These are phyloP conservation scores for Araneus ventricosus DNA, from an alignment of 1,140 invertebrate species.

Conservation along the genomic window DNA sequence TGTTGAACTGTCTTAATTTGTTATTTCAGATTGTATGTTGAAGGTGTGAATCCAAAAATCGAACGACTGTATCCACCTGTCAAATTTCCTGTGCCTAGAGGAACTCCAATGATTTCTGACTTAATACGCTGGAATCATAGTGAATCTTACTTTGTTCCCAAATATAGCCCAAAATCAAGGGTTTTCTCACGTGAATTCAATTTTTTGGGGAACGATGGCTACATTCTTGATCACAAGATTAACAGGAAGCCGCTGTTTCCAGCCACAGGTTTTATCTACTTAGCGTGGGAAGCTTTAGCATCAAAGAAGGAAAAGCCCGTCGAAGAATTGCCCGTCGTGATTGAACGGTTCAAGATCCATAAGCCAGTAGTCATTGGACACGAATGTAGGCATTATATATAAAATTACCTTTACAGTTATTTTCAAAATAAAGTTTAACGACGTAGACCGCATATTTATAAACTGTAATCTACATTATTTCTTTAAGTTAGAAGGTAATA, in stretches of 20 bases:
- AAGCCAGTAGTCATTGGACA: background rate
- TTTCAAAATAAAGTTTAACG: no score
- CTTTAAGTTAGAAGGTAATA: no score
- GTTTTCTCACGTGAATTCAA: constrained; percentile 83
- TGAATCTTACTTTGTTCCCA: constrained; percentile 87
- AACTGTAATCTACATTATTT: no score
- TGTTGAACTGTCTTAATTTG: no score
- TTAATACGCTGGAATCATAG: constrained; percentile 95
- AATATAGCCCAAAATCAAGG: constrained; percentile 81
- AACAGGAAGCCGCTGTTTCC: constrained; percentile 97
- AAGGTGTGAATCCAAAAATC: no score
- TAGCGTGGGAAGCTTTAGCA: constrained; percentile 96
- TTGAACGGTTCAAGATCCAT: constrained; percentile 40
- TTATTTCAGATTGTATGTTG: no score
- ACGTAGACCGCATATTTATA: no score
- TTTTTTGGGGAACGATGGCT: constrained; percentile 85
- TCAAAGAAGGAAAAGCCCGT: background rate
- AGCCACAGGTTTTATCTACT: constrained; percentile 94
- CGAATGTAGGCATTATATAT: background rate
- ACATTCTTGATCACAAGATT: constrained; percentile 91
- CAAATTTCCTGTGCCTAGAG: no score
- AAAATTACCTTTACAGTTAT: background rate
- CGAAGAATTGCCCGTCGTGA: constrained; percentile 86
- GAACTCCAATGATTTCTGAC: constrained; percentile 89
- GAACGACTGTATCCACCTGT: no score